Percentiles rank a stretch among this genome's conserved stretches.
Conservation (phyloP, 2,113 vertebrate species). For the Nipponia nippon region DNA sequence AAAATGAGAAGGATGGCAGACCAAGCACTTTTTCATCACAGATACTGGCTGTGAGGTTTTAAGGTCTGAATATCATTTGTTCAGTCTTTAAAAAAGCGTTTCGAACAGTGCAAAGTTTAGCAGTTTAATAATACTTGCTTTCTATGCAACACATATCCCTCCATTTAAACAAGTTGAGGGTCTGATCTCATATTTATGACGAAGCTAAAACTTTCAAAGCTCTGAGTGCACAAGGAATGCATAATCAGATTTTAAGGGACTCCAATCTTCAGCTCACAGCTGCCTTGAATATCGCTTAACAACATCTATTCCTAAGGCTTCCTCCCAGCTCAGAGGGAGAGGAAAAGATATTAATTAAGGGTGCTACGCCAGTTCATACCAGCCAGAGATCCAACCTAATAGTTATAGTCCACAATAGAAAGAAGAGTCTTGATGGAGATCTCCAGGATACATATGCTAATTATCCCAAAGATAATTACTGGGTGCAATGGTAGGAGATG, state of each 20-base stretch:
- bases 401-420: slow-evolving; percentile 25
- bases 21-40: neutral
- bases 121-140: neutral
- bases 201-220: neutral
- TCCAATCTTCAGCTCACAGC: neutral
- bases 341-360: slow-evolving; percentile 37
- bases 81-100: neutral
- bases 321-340: neutral
- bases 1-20: neutral
- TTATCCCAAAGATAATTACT: slow-evolving; percentile 27
- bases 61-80: neutral
- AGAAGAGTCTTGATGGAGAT: neutral
- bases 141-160: neutral
- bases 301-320: slow-evolving; percentile 25
- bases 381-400: slow-evolving; percentile 1
- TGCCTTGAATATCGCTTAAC: slow-evolving; percentile 30
- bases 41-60: neutral
- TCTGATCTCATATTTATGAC: neutral
- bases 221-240: neutral
- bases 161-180: neutral
- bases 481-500: neutral
- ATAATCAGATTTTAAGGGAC: slow-evolving; percentile 5
- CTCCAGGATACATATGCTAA: slow-evolving; percentile 8
- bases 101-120: neutral
- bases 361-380: neutral